phyloP scores from a whole-genome alignment of 1,140 invertebrate genomes.

The Magallana ariakensis region DNA sequence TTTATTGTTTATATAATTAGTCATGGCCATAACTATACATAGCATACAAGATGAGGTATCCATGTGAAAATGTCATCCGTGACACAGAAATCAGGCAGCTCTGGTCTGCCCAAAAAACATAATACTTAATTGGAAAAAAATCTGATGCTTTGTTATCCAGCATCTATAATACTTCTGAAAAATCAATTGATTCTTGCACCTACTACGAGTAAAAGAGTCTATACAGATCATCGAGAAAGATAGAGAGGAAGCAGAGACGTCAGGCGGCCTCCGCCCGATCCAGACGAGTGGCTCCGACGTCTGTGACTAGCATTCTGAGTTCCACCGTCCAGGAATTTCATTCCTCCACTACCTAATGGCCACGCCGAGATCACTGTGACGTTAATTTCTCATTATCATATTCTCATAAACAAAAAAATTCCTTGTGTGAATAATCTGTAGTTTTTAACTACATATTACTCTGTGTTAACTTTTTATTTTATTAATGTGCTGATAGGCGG shows the following conservation, averaged over 20 bases:
- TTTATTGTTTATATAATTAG: slow-evolving; percentile 41
- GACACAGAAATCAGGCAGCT: slow-evolving; percentile 27
- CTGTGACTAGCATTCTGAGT: slow-evolving; percentile 43
- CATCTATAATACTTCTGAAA: slow-evolving; percentile 30
- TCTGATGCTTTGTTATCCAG: slow-evolving; percentile 17
- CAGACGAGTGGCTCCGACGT: not conserved
- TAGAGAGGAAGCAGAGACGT: slow-evolving; percentile 28
- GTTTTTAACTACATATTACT: slow-evolving; percentile 43
- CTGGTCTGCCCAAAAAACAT: slow-evolving; percentile 12
- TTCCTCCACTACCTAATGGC: slow-evolving; percentile 12
- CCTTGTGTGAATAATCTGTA: slow-evolving; percentile 24
- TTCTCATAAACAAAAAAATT: slow-evolving; percentile 14
- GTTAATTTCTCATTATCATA: slow-evolving; percentile 26
- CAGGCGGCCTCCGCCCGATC: not conserved
- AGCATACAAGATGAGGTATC: slow-evolving; percentile 41
- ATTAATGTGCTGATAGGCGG: slow-evolving; percentile 37
- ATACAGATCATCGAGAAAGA: slow-evolving; percentile 29
- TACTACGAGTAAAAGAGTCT: slow-evolving; percentile 18
- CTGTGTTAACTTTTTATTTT: slow-evolving; percentile 11
- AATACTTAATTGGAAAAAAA: slow-evolving; percentile 38
- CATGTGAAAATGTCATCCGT: slow-evolving; percentile 25
- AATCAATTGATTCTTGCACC: slow-evolving; percentile 36
- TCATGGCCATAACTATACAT: slow-evolving; percentile 42
- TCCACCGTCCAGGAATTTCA: slow-evolving; percentile 33
- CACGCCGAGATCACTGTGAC: slow-evolving; percentile 11